Percentiles rank a stretch among this genome's conserved stretches.
Evolutionary conservation across 2,888 invertebrate species (phyloP).

Genomic region (Trachelus troglodyta): DNA sequence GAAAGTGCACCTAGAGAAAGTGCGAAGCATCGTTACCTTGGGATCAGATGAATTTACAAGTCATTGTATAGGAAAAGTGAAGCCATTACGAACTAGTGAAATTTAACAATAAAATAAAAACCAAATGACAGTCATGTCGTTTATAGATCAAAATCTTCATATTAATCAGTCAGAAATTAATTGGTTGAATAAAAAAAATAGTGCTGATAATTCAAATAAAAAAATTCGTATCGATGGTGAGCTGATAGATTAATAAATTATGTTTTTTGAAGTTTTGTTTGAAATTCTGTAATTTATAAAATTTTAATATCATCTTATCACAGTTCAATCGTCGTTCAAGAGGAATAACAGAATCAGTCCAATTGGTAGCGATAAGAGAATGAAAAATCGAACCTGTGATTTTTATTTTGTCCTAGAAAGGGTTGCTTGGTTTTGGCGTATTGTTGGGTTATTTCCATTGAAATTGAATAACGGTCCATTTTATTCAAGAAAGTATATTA

Average conservation of each 20-base stretch:
- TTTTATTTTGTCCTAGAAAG: neutral
- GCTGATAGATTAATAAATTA: neutral
- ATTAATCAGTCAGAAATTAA: neutral
- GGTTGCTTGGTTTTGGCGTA: neutral
- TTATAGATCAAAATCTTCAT: neutral
- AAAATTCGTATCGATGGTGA: neutral
- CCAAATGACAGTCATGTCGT: neutral
- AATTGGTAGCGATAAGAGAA: neutral
- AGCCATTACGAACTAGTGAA: neutral
- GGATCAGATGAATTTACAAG: neutral
- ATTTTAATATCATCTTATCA: neutral
- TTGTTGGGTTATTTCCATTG: neutral
- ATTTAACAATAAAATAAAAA: neutral
- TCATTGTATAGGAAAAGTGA: neutral
- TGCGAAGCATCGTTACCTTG: neutral
- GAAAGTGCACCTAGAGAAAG: neutral
- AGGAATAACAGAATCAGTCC: neutral
- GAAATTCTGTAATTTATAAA: neutral
- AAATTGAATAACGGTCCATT: neutral
- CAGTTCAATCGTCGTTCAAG: neutral
- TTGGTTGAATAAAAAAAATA: neutral
- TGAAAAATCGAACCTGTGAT: neutral
- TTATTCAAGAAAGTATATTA: neutral
- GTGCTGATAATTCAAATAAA: neutral
- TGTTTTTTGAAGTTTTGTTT: neutral